Evolutionary conservation across 2,113 vertebrate species (phyloP).

Genomic region (Percopsis transmontana): DNA sequence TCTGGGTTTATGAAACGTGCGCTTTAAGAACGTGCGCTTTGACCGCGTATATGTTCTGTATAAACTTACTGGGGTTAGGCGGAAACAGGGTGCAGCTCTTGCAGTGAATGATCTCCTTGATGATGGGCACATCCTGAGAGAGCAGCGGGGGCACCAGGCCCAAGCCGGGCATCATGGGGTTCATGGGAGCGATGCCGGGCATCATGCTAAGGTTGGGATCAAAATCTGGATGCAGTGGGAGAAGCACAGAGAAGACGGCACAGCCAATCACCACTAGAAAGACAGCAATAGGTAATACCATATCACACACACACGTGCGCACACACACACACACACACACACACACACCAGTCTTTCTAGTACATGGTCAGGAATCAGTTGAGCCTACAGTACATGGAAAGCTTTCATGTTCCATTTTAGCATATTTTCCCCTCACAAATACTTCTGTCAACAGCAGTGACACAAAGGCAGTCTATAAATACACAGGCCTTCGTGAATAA

Average conservation of each 20-base stretch:
- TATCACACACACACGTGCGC: conserved; percentile 11
- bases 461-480: conserved; percentile 43
- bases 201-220: conserved; percentile 92
- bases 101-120: conserved; percentile 98
- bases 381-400: neutral
- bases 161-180: conserved; percentile 91
- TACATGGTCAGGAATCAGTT: conserved; percentile 9
- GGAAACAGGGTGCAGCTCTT: conserved; percentile 97
- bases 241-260: conserved; percentile 20
- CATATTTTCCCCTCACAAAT: conserved; percentile 18
- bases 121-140: conserved; percentile 86
- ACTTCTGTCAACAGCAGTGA: conserved; percentile 46
- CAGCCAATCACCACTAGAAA: neutral
- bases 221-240: conserved; percentile 78
- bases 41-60: neutral
- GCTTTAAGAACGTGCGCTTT: neutral
- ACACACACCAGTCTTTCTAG: neutral
- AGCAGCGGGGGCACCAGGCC: conserved; percentile 88
- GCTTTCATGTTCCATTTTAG: conserved; percentile 22
- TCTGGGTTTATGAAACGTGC: no score
- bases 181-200: conserved; percentile 91
- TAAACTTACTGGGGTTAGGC: conserved; percentile 90
- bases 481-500: conserved; percentile 59
- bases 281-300: conserved; percentile 1
- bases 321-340: conserved; percentile 18